Evolutionary conservation across 2,797 vertebrate species (phyloP).

Genomic region (Manis crassicaudata): DNA sequence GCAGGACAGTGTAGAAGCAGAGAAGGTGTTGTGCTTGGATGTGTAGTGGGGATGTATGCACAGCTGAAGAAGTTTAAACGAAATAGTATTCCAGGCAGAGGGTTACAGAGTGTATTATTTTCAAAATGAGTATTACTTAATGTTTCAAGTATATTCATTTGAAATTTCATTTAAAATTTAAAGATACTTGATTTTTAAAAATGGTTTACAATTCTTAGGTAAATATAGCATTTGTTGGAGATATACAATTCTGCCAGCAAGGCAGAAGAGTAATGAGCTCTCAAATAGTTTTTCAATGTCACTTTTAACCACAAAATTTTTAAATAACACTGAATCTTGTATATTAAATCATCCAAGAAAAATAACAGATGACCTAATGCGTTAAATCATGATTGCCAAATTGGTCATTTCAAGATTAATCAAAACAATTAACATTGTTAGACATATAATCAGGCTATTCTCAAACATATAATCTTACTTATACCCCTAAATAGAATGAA

Average conservation of each 20-base stretch:
- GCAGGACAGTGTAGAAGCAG: background rate
- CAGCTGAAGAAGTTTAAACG: background rate
- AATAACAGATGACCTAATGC: background rate
- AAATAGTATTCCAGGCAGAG: background rate
- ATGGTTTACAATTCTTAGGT: background rate
- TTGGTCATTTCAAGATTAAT: background rate
- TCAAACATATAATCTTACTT: background rate
- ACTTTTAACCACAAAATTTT: conserved; percentile 32
- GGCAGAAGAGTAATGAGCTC: conserved; percentile 21
- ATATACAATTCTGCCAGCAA: background rate
- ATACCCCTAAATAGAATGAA: conserved; percentile 3
- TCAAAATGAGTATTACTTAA: conserved; percentile 31
- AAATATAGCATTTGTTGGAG: conserved; percentile 31
- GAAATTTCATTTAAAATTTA: conserved; percentile 22
- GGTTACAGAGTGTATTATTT: background rate
- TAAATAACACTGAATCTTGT: background rate
- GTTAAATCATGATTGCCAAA: conserved; percentile 23
- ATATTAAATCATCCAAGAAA: background rate
- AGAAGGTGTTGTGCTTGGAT: background rate
- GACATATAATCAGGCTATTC: background rate
- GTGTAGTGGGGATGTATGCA: background rate
- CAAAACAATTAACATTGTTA: conserved; percentile 28
- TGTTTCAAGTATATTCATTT: conserved; percentile 10
- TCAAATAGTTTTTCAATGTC: background rate
- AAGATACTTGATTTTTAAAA: conserved; percentile 19